These are phyloP conservation scores for Coelopa frigida DNA, from an alignment of 1,140 invertebrate species.

Conservation along the genomic window DNA sequence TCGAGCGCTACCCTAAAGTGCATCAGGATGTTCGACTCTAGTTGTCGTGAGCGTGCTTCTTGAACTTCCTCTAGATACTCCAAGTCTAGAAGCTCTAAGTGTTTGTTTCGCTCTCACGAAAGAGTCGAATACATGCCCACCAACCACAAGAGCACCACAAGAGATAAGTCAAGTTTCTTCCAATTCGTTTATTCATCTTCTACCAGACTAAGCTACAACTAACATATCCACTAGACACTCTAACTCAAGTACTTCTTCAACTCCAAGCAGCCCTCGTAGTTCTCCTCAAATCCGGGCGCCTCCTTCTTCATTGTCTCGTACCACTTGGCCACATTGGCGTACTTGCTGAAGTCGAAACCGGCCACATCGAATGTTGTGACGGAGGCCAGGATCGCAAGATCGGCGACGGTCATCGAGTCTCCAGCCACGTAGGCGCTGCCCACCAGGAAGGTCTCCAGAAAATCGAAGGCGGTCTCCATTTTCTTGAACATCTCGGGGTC, in stretches of 20 bases:
- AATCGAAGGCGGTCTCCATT: slow-evolving; percentile 54
- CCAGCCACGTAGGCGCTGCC: slow-evolving; percentile 59
- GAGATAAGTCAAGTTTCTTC: not conserved
- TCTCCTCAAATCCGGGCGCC: slow-evolving; percentile 66
- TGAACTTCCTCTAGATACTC: no score
- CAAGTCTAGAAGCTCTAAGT: no score
- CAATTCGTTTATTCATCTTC: not conserved
- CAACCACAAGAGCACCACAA: not conserved
- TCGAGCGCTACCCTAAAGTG: no score
- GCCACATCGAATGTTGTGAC: slow-evolving; percentile 61
- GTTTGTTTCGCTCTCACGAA: no score
- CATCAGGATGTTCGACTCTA: no score
- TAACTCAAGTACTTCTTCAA: slow-evolving; percentile 46
- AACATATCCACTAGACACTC: not conserved
- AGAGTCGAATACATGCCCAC: no score
- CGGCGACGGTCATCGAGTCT: slow-evolving; percentile 64
- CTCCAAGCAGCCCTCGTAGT: slow-evolving; percentile 51
- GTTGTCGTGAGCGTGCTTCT: no score
- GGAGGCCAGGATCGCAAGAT: slow-evolving; percentile 53
- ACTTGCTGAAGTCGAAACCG: slow-evolving; percentile 59
- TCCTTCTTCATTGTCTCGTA: slow-evolving; percentile 58
- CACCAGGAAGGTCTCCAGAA: slow-evolving; percentile 62
- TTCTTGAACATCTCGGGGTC: slow-evolving; percentile 59
- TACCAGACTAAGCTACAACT: not conserved
- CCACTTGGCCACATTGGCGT: slow-evolving; percentile 63